Conservation (phyloP, 1,140 invertebrate species). For the Diorhabda elongata region DNA sequence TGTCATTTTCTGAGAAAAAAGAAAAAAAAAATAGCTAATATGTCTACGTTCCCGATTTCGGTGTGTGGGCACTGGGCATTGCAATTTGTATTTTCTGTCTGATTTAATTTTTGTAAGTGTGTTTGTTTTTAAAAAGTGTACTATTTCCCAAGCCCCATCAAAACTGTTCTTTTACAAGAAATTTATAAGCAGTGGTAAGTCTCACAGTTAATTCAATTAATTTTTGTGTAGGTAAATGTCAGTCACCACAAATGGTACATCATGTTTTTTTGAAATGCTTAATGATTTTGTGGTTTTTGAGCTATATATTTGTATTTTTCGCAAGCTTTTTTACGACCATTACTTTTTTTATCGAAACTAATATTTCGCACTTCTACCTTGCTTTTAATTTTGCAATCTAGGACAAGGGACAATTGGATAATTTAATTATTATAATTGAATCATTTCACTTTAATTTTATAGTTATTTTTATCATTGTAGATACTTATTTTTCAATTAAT, state of each 20-base stretch:
- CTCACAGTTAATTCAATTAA: background rate
- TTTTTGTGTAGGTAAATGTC: background rate
- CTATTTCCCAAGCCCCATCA: background rate
- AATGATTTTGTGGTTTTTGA: background rate
- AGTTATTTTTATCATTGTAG: too few relatives aligned
- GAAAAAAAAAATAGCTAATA: constrained; percentile 27
- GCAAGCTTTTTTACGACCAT: background rate
- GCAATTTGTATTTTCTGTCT: background rate
- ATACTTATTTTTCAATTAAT: too few relatives aligned
- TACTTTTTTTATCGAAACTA: background rate
- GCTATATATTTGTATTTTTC: background rate
- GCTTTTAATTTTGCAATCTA: background rate
- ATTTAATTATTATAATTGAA: background rate
- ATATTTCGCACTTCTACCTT: too few relatives aligned
- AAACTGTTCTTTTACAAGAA: too few relatives aligned
- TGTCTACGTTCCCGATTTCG: constrained; percentile 36
- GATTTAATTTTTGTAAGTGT: background rate
- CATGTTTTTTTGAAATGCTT: background rate
- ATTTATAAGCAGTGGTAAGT: background rate
- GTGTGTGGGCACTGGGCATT: constrained; percentile 36
- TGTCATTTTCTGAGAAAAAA: constrained; percentile 11
- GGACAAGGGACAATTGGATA: background rate
- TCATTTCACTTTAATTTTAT: background rate
- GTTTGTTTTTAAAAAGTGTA: constrained; percentile 1
- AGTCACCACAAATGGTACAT: background rate